Conservation (phyloP, 2,797 vertebrate species). For the Labeo calbasu region DNA sequence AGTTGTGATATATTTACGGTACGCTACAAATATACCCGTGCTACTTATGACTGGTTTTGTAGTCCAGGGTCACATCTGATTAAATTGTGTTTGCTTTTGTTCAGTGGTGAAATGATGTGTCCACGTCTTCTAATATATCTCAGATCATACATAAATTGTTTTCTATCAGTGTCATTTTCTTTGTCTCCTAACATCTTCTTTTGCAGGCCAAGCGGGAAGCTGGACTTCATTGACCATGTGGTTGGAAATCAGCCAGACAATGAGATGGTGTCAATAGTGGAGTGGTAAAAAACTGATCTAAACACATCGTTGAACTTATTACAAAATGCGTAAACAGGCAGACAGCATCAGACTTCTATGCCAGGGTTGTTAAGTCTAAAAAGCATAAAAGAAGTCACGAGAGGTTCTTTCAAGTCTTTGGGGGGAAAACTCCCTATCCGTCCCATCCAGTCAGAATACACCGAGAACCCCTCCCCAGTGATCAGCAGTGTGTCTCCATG, state of each 20-base stretch:
- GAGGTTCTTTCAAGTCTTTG: constrained; percentile 21
- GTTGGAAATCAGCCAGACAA: constrained; percentile 94
- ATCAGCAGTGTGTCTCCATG: not conserved
- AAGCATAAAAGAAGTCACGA: constrained; percentile 14
- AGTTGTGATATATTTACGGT: no score
- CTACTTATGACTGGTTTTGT: no score
- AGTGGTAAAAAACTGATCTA: constrained; percentile 83
- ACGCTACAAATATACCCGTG: no score
- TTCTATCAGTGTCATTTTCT: not conserved
- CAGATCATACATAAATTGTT: not conserved
- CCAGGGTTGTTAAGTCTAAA: not conserved
- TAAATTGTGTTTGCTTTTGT: not conserved
- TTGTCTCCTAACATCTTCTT: not conserved
- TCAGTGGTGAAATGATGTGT: not conserved
- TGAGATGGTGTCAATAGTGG: constrained; percentile 88
- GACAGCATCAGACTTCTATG: not conserved
- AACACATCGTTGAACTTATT: not conserved
- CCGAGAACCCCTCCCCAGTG: constrained; percentile 7
- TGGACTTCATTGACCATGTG: constrained; percentile 91
- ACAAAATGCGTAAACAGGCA: not conserved
- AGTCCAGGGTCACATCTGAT: not conserved
- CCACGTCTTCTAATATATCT: not conserved
- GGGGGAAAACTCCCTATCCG: constrained; percentile 17
- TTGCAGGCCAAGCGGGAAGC: constrained; percentile 79
- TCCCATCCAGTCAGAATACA: constrained; percentile 45